These are phyloP conservation scores for Chloroclysta siterata DNA, from an alignment of 2,888 invertebrate genomes.

Conservation along the genomic window DNA sequence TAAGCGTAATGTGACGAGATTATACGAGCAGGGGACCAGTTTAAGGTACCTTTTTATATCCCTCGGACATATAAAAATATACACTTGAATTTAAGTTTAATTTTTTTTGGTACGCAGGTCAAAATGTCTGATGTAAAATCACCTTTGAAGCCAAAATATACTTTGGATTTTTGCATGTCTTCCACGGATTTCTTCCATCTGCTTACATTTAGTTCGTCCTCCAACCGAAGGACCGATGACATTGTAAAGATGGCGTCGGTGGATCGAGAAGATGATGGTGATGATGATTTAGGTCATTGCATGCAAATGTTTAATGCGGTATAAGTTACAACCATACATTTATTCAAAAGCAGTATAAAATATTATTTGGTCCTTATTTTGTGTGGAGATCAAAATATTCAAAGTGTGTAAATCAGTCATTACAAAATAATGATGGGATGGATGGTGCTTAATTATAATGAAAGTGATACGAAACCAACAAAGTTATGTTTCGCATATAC, in stretches of 20 bases:
- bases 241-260: no score
- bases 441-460: slow-evolving; percentile 45
- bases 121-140: slow-evolving; percentile 44
- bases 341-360: slow-evolving; percentile 1
- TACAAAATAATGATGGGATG: slow-evolving; percentile 25
- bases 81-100: slow-evolving; percentile 48
- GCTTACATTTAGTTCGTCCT: no score
- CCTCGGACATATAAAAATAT: slow-evolving; percentile 57
- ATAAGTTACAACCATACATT: neutral
- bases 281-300: neutral
- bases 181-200: no score
- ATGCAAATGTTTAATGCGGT: neutral
- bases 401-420: slow-evolving; percentile 17
- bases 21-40: slow-evolving; percentile 63
- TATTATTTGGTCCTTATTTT: slow-evolving; percentile 1
- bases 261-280: neutral
- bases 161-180: neutral
- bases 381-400: slow-evolving; percentile 7
- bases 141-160: slow-evolving; percentile 15
- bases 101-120: slow-evolving; percentile 53
- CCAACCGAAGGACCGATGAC: no score
- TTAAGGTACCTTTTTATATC: slow-evolving; percentile 59
- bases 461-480: slow-evolving; percentile 64
- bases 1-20: slow-evolving; percentile 60
- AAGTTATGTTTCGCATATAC: slow-evolving; percentile 67